phyloP scores from a whole-genome alignment of 2,797 vertebrate species.

The Hippoglossus hippoglossus region DNA sequence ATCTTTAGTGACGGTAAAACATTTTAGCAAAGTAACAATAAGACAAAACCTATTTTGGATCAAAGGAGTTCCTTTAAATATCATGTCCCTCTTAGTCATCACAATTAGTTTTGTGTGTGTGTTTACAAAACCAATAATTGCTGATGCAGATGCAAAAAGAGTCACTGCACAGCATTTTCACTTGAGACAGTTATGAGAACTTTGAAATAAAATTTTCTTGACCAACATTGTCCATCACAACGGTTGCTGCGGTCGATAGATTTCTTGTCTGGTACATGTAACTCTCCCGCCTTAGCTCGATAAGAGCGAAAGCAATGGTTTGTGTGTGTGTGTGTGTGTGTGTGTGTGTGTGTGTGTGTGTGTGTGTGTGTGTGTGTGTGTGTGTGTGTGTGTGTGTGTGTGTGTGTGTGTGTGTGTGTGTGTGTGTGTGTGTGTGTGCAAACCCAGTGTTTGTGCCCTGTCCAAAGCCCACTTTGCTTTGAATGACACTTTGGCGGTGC shows the following conservation, averaged over 20 bases:
- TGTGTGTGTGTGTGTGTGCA: slow-evolving; percentile 46
- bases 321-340: slow-evolving; percentile 73
- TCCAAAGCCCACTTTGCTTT: slow-evolving; percentile 87
- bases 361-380: slow-evolving; percentile 59
- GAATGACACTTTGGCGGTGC: slow-evolving; percentile 87
- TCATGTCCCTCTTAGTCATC: too few relatives aligned
- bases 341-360: slow-evolving; percentile 29
- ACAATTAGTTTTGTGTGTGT: neutral
- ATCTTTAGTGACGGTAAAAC: neutral
- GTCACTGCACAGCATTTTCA: neutral
- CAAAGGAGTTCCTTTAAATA: too few relatives aligned
- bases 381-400: slow-evolving; percentile 60
- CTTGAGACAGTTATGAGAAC: neutral
- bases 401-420: slow-evolving; percentile 44
- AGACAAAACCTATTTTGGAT: too few relatives aligned
- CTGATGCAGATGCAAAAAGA: slow-evolving; percentile 13
- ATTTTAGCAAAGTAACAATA: too few relatives aligned
- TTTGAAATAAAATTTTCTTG: slow-evolving; percentile 8
- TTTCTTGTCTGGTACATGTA: slow-evolving; percentile 43
- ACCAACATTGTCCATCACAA: slow-evolving; percentile 24
- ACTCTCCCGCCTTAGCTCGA: slow-evolving; percentile 56
- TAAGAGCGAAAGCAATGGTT: slow-evolving; percentile 45
- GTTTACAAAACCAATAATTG: neutral
- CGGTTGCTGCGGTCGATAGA: slow-evolving; percentile 37
- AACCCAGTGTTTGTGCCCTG: slow-evolving; percentile 76